Conservation (phyloP, 2,888 invertebrate genomes). For the Druceiella hillmani region DNA sequence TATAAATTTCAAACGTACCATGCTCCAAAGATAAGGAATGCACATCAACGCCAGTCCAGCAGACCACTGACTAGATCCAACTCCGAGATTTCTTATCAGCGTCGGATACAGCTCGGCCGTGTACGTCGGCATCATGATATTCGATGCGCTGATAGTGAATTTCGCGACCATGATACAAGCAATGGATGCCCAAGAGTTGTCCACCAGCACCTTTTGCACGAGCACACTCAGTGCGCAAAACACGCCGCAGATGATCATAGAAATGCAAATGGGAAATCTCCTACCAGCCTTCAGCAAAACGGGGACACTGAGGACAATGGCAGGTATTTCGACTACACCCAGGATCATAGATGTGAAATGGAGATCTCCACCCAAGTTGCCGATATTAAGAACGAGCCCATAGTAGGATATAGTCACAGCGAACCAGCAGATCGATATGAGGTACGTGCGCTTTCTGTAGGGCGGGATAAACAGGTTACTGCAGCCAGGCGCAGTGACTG, state of each 20-base stretch:
- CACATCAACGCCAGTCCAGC: conserved; percentile 69
- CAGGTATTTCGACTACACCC: conserved; percentile 73
- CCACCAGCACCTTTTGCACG: conserved; percentile 44
- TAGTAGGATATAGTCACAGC: conserved; percentile 74
- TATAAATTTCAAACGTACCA: no score
- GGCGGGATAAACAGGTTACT: conserved; percentile 64
- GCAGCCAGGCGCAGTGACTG: no score
- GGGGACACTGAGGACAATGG: conserved; percentile 68
- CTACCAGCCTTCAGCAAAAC: conserved; percentile 70
- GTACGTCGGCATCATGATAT: conserved; percentile 72
- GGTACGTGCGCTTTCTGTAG: conserved; percentile 62
- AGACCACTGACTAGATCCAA: conserved; percentile 69
- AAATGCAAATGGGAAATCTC: conserved; percentile 64
- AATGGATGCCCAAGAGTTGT: conserved; percentile 63
- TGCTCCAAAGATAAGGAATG: conserved; percentile 73
- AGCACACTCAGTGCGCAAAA: conserved; percentile 62
- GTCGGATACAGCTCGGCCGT: conserved; percentile 71
- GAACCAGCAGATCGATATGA: conserved; percentile 71
- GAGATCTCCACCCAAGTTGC: conserved; percentile 69
- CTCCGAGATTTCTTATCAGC: conserved; percentile 62
- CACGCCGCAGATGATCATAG: conserved; percentile 61
- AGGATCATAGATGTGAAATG: conserved; percentile 69
- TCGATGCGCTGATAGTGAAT: conserved; percentile 72
- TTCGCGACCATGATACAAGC: conserved; percentile 75
- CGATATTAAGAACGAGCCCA: conserved; percentile 65